Evolutionary conservation across 2,113 vertebrate genomes (phyloP).

Genomic region (Catharus fuscescens): DNA sequence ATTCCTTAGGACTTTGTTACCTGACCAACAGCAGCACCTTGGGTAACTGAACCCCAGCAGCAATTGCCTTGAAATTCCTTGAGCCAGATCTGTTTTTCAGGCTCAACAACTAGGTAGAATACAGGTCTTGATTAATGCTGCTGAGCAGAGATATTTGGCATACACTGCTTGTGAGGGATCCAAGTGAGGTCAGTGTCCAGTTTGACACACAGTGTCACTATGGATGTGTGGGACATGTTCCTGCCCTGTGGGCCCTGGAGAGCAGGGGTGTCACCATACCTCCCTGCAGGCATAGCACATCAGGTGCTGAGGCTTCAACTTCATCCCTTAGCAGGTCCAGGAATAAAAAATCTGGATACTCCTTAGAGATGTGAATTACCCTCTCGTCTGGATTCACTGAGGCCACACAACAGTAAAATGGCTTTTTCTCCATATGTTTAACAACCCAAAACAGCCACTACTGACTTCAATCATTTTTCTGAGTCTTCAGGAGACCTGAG

Average conservation of each 20-base stretch:
- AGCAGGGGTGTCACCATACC: fast-evolving
- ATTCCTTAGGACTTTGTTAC: background rate
- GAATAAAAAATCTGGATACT: background rate
- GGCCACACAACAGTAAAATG: background rate
- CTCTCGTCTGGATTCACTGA: background rate
- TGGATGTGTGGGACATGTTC: background rate
- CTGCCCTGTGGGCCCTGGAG: background rate
- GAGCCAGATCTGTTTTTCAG: background rate
- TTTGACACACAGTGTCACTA: background rate
- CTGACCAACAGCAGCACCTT: background rate
- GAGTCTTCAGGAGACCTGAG: background rate
- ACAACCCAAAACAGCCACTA: background rate
- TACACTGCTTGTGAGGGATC: fast-evolving
- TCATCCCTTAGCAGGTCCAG: background rate
- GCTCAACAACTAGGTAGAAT: background rate
- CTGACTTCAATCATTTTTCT: background rate
- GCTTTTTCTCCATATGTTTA: background rate
- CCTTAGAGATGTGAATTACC: background rate
- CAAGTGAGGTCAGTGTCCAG: fast-evolving
- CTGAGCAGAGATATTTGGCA: background rate
- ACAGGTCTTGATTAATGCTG: background rate
- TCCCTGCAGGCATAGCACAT: background rate
- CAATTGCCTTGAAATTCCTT: background rate
- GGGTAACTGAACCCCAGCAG: background rate
- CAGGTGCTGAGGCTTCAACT: background rate